These are phyloP conservation scores for Eubucco bourcierii DNA, from an alignment of 2,113 vertebrate genomes.

Conservation along the genomic window DNA sequence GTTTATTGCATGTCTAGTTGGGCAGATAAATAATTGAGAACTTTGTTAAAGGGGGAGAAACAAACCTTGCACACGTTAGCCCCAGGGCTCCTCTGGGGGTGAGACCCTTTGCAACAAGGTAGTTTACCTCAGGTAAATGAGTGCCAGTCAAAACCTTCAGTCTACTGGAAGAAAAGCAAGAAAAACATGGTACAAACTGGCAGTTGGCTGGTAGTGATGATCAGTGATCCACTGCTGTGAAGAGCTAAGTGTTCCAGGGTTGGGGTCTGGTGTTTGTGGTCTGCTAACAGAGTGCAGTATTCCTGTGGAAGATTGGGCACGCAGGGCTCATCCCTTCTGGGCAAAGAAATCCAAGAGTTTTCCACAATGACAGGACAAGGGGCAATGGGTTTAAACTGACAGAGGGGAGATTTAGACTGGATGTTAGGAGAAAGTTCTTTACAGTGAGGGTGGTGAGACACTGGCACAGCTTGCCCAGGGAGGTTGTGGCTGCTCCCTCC, in stretches of 20 bases:
- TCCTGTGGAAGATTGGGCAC: background rate
- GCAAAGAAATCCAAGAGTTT: background rate
- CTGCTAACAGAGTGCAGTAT: background rate
- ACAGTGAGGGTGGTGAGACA: too few species aligned
- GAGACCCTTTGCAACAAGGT: background rate
- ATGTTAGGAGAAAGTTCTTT: too few species aligned
- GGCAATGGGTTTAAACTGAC: too few species aligned
- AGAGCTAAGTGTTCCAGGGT: background rate
- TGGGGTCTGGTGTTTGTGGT: background rate
- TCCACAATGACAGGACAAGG: too few species aligned
- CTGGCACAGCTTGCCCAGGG: too few species aligned
- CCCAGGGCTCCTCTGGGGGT: background rate
- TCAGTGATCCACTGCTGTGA: background rate
- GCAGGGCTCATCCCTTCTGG: background rate
- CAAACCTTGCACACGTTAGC: background rate
- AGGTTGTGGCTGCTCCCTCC: too few species aligned
- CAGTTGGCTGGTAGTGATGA: background rate
- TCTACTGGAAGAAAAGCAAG: background rate
- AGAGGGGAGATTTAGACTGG: too few species aligned
- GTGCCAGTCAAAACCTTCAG: background rate
- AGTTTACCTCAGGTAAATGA: background rate
- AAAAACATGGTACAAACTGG: background rate
- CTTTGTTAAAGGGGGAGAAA: slow-evolving; percentile 9
- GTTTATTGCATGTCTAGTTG: background rate
- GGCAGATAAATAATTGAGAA: slow-evolving; percentile 45